These are phyloP conservation scores for Drosophila bocqueti DNA, from an alignment of 1,140 invertebrate species.

Conservation along the genomic window DNA sequence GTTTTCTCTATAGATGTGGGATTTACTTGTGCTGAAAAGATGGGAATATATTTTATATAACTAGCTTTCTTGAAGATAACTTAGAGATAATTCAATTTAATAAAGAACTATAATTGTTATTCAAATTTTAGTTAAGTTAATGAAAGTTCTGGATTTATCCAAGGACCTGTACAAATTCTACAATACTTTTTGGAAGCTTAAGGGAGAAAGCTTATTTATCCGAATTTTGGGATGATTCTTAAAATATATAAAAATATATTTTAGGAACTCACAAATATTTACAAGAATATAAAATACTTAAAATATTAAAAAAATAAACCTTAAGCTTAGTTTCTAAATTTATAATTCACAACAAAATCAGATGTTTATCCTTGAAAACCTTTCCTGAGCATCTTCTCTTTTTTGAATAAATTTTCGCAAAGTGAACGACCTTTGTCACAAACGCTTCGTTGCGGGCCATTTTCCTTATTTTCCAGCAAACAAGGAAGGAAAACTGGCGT, in stretches of 20 bases:
- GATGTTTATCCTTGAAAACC: background rate
- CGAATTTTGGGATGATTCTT: background rate
- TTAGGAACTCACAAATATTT: too few relatives aligned
- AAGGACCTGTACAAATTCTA: background rate
- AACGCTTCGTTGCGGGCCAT: background rate
- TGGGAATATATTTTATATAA: background rate
- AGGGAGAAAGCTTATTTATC: background rate
- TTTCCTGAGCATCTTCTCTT: background rate
- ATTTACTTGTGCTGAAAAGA: background rate
- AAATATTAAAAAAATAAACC: background rate
- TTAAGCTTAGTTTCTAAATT: background rate
- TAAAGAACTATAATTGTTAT: background rate
- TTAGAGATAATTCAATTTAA: background rate
- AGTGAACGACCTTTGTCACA: constrained; percentile 40
- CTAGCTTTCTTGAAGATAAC: too few relatives aligned
- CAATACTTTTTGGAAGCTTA: background rate
- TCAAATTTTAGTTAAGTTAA: background rate
- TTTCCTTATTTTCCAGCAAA: constrained; percentile 21
- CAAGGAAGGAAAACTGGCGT: constrained; percentile 22
- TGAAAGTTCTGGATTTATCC: background rate
- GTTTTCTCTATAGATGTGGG: background rate
- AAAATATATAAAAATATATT: background rate
- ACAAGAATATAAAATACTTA: background rate
- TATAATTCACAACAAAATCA: background rate
- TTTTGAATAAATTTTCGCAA: background rate